These are phyloP conservation scores for Parthenolecanium corni DNA, from an alignment of 2,888 invertebrate genomes.

Conservation along the genomic window DNA sequence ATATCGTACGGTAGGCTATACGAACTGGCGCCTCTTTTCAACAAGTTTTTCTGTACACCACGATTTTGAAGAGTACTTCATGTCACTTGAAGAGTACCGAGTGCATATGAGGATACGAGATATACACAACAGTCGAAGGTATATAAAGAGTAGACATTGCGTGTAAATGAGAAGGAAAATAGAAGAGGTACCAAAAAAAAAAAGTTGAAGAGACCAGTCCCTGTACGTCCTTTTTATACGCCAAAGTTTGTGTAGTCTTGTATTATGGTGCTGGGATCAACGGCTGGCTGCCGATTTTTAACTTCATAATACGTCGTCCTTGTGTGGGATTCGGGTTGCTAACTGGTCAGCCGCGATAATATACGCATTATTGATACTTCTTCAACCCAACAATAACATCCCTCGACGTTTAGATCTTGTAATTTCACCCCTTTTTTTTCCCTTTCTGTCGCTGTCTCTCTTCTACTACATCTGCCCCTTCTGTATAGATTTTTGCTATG, in stretches of 20 bases:
- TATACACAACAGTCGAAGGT: too few species aligned
- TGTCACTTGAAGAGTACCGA: conserved; percentile 7
- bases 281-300: too few species aligned
- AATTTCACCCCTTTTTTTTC: conserved; percentile 15
- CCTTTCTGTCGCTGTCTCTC: neutral
- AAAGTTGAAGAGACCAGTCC: conserved; percentile 15
- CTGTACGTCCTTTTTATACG: conserved; percentile 2
- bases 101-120: neutral
- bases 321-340: conserved; percentile 4
- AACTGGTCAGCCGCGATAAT: conserved; percentile 23
- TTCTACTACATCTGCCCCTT: too few species aligned
- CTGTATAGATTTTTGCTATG: too few species aligned
- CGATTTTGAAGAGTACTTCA: conserved; percentile 14
- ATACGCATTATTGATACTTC: conserved; percentile 21
- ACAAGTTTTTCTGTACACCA: conserved; percentile 17
- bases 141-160: too few species aligned
- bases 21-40: conserved; percentile 19
- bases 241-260: neutral
- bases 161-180: too few species aligned
- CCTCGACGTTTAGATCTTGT: neutral
- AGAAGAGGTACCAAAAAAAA: neutral
- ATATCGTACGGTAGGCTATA: neutral
- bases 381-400: conserved; percentile 19
- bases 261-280: too few species aligned
- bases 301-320: neutral